Conservation (phyloP, 2,797 vertebrate genomes). For the Brachyalestes nurse region DNA sequence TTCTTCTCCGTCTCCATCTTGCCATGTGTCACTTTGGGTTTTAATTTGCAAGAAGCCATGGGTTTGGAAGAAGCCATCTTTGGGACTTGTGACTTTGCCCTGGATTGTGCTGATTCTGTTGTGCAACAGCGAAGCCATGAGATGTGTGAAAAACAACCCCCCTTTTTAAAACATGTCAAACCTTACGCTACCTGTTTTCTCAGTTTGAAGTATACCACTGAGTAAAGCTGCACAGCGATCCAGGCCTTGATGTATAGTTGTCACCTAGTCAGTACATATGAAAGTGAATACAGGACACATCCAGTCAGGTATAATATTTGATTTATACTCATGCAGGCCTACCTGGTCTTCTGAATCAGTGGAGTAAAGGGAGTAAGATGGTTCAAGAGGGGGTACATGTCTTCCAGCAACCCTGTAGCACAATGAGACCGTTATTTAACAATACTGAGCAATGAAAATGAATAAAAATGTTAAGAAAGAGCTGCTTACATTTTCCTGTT, state of each 20-base stretch:
- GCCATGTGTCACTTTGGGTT: conserved; percentile 59
- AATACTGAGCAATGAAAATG: neutral
- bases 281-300: neutral
- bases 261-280: conserved; percentile 71
- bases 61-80: conserved; percentile 62
- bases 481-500: conserved; percentile 77
- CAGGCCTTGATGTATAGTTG: conserved; percentile 77
- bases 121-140: neutral
- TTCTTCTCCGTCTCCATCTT: conserved; percentile 72
- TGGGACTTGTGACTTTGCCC: conserved; percentile 56
- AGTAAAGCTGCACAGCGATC: conserved; percentile 89
- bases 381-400: conserved; percentile 64
- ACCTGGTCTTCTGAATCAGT: conserved; percentile 89
- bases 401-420: conserved; percentile 72
- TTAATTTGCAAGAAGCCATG: conserved; percentile 56
- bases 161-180: neutral
- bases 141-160: neutral
- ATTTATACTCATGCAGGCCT: conserved; percentile 26
- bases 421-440: neutral
- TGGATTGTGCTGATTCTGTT: conserved; percentile 46
- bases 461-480: too few relatives aligned
- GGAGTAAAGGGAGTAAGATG: conserved; percentile 80
- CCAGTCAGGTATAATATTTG: neutral
- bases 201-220: conserved; percentile 81
- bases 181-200: conserved; percentile 75